A percentile compares a stretch with the other conserved stretches of the same genome.
These are phyloP conservation scores for Hydractinia symbiolongicarpus DNA, from an alignment of 30 jellyfish, hydroid and myxozoan genomes.

Conservation along the genomic window DNA sequence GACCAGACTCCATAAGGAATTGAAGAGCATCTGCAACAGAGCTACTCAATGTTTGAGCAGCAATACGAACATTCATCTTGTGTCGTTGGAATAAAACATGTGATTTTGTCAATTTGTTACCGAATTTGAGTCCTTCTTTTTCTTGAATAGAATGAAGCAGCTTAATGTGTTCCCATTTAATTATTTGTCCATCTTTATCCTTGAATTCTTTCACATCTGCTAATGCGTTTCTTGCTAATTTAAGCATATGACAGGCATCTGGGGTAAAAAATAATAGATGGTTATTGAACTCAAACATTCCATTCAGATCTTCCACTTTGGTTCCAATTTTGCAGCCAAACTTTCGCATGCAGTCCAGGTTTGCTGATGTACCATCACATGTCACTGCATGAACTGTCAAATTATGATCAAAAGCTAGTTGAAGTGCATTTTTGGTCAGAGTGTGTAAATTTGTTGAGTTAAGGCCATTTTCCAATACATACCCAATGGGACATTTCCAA, in stretches of 20 bases:
- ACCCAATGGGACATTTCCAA: constrained; percentile 40
- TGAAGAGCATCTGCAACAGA: no score
- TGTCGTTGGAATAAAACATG: no score
- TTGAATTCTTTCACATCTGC: constrained; percentile 37
- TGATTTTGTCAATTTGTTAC: no score
- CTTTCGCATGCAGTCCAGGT: not conserved
- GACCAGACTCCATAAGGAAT: no score
- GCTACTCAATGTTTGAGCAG: no score
- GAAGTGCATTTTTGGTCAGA: not conserved
- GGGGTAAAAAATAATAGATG: constrained; percentile 13
- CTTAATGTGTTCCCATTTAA: no score
- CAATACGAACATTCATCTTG: no score
- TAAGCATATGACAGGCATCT: constrained; percentile 43
- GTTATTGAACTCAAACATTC: not conserved
- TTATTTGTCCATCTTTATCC: constrained; percentile 10
- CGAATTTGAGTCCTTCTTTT: no score
- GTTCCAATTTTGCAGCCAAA: constrained; percentile 24
- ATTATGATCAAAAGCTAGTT: not conserved
- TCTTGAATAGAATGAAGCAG: no score
- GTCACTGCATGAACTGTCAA: constrained; percentile 16
- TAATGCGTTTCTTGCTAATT: constrained; percentile 44
- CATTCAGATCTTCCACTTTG: not conserved
- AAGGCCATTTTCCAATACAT: constrained; percentile 5
- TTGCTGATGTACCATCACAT: constrained; percentile 17
- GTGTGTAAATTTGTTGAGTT: constrained; percentile 13